Evolutionary conservation across 2,797 vertebrate genomes (phyloP), one percentile per base, ranked within the genome.

Genomic region (Hippocampus kuda): DNA sequence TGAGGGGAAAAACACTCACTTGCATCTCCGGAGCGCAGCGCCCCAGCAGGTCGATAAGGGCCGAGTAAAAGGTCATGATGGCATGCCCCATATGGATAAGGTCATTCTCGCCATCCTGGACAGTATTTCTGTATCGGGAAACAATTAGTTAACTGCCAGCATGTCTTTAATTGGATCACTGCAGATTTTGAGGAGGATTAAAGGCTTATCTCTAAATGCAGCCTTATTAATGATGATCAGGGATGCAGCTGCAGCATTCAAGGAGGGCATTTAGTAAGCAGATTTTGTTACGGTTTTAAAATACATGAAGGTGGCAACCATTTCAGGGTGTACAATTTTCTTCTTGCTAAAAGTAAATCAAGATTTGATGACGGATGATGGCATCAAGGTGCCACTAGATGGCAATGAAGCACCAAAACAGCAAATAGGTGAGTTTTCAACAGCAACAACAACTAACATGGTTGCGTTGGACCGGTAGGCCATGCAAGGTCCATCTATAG

Each of bases 1-100:
- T 16, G 27, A 53, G 49, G 41, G 11, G 4, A 48, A 67, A 77
- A 74, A 81, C 67, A 93, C 94, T 91, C 84, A 95, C 96, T 7
- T 98, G 94, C 90, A 93, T 96, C 88, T 98, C 96, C 34, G 96
- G 96, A 59, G 95, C 96, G 72, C 96, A 98, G 15, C 95, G 94
- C 18, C 94, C 95, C 30, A 98, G 83, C 65, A 98, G 90, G 86
- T 98, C 96, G 57, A 98, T 98, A 67, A 98, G 90, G 66, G 96
- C 95, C 0, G 95, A 92, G 77, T 98, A 98, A 83, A 98, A 98
- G 61, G 94, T 96, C 96, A 98, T 96, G 78, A 98, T 94, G 67
- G 96, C 95, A 1, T 98, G 95, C 63, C 96, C 96, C 93, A 96
- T 94, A 73, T 98, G 94, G 84, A 97, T 92, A 65, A 93, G 89